Evolutionary conservation across 2,113 vertebrate genomes (phyloP).

Genomic region (Engraulis encrasicolus): DNA sequence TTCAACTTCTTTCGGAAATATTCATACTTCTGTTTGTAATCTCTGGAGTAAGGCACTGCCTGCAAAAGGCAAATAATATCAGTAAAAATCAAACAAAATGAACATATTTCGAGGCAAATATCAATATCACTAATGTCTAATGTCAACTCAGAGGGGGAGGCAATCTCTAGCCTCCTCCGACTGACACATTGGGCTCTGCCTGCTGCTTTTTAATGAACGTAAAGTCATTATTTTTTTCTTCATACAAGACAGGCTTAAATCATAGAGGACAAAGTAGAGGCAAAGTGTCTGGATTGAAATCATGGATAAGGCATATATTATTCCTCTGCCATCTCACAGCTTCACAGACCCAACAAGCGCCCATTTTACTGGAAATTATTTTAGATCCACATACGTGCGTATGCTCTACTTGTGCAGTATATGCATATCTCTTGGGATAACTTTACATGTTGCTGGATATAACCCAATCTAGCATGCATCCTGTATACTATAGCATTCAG

Average conservation of each 20-base stretch:
- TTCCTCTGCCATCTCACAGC: background rate
- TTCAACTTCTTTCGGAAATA: slow-evolving; percentile 97
- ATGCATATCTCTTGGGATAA: background rate
- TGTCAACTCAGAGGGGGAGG: background rate
- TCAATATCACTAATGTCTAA: background rate
- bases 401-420: background rate
- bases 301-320: background rate
- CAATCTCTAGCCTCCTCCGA: background rate
- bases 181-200: no score
- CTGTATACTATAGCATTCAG: background rate
- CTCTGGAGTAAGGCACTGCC: slow-evolving; percentile 99
- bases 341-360: background rate
- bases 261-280: background rate
- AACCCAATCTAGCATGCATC: background rate
- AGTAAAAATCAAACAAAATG: slow-evolving; percentile 6
- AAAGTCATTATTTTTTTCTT: background rate
- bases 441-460: background rate
- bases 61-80: slow-evolving; percentile 59
- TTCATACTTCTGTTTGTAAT: slow-evolving; percentile 98
- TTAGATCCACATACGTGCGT: background rate
- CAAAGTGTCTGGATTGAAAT: background rate
- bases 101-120: no score
- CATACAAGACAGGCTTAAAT: background rate
- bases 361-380: background rate
- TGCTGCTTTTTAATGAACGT: background rate